Conservation (phyloP, 1,140 invertebrate species). For the Drosophila azteca region DNA sequence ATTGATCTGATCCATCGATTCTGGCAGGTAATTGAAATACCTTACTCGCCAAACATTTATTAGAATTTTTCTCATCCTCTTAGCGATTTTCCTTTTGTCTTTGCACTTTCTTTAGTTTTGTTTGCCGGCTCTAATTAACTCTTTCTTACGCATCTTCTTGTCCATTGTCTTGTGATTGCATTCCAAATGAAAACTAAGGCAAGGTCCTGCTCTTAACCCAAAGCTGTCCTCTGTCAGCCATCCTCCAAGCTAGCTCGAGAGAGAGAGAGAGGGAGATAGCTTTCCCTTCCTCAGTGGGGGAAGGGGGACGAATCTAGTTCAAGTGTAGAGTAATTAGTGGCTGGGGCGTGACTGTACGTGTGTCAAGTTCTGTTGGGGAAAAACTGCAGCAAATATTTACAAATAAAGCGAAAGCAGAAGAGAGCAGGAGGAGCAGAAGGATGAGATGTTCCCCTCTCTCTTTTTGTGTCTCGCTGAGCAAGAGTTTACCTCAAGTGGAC, state of each 20-base stretch:
- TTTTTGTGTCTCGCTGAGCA: neutral
- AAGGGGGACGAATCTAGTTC: conserved; percentile 58
- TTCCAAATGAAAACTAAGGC: conserved; percentile 33
- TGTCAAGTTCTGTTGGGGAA: conserved; percentile 36
- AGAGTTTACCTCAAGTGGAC: conserved; percentile 66
- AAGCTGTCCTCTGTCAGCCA: conserved; percentile 22
- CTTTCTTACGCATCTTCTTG: neutral
- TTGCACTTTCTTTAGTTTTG: neutral
- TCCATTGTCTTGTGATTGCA: neutral
- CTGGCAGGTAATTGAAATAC: too few relatives aligned
- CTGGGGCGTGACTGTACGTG: conserved; percentile 12
- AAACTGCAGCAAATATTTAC: conserved; percentile 64
- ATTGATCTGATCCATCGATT: too few relatives aligned
- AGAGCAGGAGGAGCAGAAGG: too few relatives aligned
- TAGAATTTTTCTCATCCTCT: too few relatives aligned
- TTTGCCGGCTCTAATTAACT: neutral
- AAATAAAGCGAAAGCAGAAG: conserved; percentile 17
- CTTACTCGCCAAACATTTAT: too few relatives aligned
- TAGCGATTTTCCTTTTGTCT: too few relatives aligned
- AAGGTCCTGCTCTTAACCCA: conserved; percentile 44
- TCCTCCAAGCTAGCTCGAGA: neutral
- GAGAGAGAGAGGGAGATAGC: neutral
- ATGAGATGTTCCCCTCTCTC: neutral
- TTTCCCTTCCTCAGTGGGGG: neutral
- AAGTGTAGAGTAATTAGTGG: conserved; percentile 75